Evolutionary conservation across 2,888 invertebrate genomes (phyloP).

Genomic region (Scelioninae gen. 2): DNA sequence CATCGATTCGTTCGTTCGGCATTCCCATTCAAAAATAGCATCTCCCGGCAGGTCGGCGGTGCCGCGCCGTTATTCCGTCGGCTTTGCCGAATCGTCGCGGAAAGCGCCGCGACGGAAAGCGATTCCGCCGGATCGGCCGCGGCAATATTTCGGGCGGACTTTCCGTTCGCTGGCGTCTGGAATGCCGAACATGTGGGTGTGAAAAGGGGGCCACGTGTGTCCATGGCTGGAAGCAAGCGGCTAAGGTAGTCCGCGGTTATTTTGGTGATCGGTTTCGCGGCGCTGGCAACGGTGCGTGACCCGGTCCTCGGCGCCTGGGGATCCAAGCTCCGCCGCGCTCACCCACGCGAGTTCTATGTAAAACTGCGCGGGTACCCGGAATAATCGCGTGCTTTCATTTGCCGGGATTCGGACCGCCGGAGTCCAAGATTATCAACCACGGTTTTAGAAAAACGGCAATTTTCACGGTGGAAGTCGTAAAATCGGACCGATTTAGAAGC

Average conservation of each 20-base stretch:
- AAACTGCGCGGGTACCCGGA: conserved; percentile 37
- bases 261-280: conserved; percentile 75
- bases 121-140: too few species aligned
- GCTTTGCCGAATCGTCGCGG: too few species aligned
- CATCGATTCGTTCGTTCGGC: conserved; percentile 32
- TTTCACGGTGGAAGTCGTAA: conserved; percentile 26
- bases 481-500: not conserved
- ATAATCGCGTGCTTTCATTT: conserved; percentile 41
- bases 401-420: conserved; percentile 30
- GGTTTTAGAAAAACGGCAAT: conserved; percentile 14
- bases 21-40: conserved; percentile 47
- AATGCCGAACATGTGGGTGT: conserved; percentile 55
- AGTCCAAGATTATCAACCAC: conserved; percentile 29
- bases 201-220: conserved; percentile 51
- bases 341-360: conserved; percentile 52
- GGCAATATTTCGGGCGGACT: conserved; percentile 31
- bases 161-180: conserved; percentile 30
- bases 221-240: conserved; percentile 68
- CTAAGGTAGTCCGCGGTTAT: conserved; percentile 73
- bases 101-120: too few species aligned
- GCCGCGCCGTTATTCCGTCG: not conserved
- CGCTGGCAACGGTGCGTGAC: conserved; percentile 72
- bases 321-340: conserved; percentile 53
- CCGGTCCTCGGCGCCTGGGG: conserved; percentile 60
- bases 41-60: not conserved